Evolutionary conservation across 2,888 invertebrate genomes (phyloP), one percentile per base, ranked within the genome.

Genomic region (Drosophila parthenogenetica): DNA sequence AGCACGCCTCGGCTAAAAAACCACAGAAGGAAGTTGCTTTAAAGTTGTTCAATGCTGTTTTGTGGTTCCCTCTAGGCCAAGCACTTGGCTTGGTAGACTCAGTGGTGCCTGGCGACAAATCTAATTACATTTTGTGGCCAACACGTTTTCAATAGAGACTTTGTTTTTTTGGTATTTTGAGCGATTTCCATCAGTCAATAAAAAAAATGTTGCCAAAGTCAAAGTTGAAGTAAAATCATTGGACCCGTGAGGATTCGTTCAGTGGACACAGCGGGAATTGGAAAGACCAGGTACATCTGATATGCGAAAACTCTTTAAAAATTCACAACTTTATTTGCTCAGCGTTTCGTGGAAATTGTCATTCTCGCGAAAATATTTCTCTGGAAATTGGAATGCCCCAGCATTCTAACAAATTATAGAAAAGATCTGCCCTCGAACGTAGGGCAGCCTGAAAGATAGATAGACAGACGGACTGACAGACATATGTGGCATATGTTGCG

Each of bases 131-230:
- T 89, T 79, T 85, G 89, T 85, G 84, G 89, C 68, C 72, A 73
- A 35, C 10, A 13, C 19, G 16, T 55, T 55, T 55, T 46, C 55
- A 49, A 61, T 61, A 54, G 45, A 48, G 37, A 37, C 57, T 57
- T 77, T 53, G 78, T 65, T 60, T 73, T 73, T 29, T 29, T 8
- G 8, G 29, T 29, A 29, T 8, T 8, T 89, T 86, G 89, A 78
- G 77, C 80, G 90, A 90, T 90, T 89, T 89, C 87, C 88, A 90
- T 90, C 90, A 90, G 90, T 88, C 89, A 90, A 89, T 88, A 87
- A 82, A 81, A 79, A 79, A 43, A 45, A 25, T 43, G 49, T 54
- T 40, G 19, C 62, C 45, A 46, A 35, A 13, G 4, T 35, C 35
- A 35, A 35, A 71, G 42, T 37, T 43, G 40, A 25, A 68, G 22